Evolutionary conservation across 2,797 vertebrate genomes (phyloP).

Genomic region (Coendou prehensilis): DNA sequence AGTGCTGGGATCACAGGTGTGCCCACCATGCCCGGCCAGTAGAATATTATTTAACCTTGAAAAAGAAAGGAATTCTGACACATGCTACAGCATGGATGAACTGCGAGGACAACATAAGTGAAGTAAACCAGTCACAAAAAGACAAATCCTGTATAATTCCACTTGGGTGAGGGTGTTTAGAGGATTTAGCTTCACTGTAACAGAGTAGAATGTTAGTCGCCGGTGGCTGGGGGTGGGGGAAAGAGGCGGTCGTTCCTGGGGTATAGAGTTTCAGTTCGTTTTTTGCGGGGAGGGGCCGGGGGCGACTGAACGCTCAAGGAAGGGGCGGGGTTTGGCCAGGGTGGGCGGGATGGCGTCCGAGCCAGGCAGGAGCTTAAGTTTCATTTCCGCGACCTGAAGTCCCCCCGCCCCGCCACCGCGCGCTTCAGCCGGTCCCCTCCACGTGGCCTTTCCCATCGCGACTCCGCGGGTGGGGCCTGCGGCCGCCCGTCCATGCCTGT

Average conservation of each 20-base stretch:
- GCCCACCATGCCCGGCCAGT: not conserved
- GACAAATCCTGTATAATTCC: not conserved
- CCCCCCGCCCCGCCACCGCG: too few species aligned
- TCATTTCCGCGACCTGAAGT: not conserved
- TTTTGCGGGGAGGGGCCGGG: not conserved
- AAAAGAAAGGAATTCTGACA: not conserved
- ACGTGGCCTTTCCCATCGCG: too few species aligned
- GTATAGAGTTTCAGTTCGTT: not conserved
- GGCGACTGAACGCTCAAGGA: not conserved
- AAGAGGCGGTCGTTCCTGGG: not conserved
- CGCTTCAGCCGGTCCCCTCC: not conserved
- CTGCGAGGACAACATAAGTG: not conserved
- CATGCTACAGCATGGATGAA: not conserved
- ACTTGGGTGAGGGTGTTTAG: not conserved
- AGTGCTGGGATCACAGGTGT: not conserved
- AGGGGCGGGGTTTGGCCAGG: not conserved
- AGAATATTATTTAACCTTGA: not conserved
- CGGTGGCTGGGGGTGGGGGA: not conserved
- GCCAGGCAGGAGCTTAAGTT: not conserved
- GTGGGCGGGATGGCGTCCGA: not conserved
- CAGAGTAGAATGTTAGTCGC: not conserved
- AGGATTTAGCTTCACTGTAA: not conserved
- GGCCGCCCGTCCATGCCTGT: not conserved
- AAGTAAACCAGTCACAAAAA: not conserved
- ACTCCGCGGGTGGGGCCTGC: not conserved